Percentiles rank a stretch among this genome's conserved stretches.
Evolutionary conservation across 2,888 invertebrate species (phyloP).

Genomic region (Troglohyphantes excavatus): DNA sequence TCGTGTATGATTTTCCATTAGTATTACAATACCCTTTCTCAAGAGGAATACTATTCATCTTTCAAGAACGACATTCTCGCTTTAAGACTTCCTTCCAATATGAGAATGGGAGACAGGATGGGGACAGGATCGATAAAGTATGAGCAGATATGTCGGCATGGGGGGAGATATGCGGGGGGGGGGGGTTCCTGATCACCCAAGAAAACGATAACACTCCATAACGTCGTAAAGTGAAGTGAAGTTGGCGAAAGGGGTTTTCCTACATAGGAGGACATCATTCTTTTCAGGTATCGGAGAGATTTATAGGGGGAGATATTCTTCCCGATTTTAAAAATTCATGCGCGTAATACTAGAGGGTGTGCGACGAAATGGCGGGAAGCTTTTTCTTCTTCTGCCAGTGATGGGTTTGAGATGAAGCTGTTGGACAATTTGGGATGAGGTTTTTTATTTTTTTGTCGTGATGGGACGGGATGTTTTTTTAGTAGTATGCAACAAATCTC

Average conservation of each 20-base stretch:
- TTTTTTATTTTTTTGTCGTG: too few species aligned
- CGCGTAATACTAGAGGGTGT: neutral
- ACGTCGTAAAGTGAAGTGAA: conserved; percentile 39
- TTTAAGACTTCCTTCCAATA: conserved; percentile 4
- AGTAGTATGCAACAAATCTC: too few species aligned
- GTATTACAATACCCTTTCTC: too few species aligned
- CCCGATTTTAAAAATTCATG: conserved; percentile 48
- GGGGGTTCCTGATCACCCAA: conserved; percentile 12
- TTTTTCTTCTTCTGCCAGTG: neutral
- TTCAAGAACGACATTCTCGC: neutral
- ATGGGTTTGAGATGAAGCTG: neutral
- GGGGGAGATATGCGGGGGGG: conserved; percentile 1
- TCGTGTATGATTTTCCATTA: too few species aligned
- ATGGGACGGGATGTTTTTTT: neutral
- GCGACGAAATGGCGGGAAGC: neutral
- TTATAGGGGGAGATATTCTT: neutral
- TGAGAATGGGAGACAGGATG: neutral
- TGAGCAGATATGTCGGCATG: neutral
- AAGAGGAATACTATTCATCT: neutral
- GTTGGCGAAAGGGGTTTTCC: conserved; percentile 36
- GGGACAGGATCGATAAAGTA: conserved; percentile 38
- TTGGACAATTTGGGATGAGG: neutral
- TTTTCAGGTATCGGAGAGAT: conserved; percentile 40
- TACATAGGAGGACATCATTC: conserved; percentile 3
- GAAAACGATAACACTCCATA: conserved; percentile 38